Conservation (phyloP, 1,140 invertebrate species). For the Pogonus chalceus region DNA sequence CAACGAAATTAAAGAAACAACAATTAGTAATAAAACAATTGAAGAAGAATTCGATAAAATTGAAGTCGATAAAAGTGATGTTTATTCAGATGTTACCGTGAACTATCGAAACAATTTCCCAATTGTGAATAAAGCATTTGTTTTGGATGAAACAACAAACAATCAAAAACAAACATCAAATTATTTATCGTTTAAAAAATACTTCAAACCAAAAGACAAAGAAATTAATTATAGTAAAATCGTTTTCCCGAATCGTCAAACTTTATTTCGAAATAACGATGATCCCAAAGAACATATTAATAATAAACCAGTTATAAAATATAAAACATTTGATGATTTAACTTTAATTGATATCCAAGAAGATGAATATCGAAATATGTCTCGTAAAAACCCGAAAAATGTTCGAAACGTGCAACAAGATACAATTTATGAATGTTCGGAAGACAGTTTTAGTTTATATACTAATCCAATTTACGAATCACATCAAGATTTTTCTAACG, state of each 20-base stretch:
- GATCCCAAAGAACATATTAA: not conserved
- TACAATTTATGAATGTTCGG: slow-evolving; percentile 31
- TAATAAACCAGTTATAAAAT: not conserved
- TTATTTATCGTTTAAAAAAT: slow-evolving; percentile 1
- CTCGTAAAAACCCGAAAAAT: not conserved
- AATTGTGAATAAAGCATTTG: not conserved
- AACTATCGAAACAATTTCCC: slow-evolving; percentile 1
- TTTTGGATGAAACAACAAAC: not conserved
- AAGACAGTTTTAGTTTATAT: slow-evolving; percentile 28
- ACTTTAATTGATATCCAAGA: not conserved
- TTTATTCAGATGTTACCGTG: not conserved
- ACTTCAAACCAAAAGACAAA: not conserved
- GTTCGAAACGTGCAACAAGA: slow-evolving; percentile 26
- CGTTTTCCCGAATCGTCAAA: not conserved
- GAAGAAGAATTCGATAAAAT: not conserved
- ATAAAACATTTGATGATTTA: slow-evolving; percentile 1
- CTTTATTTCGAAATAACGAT: not conserved
- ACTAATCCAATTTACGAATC: slow-evolving; percentile 29
- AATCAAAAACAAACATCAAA: not conserved
- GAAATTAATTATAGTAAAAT: not conserved
- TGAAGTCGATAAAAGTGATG: not conserved
- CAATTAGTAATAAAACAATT: not conserved
- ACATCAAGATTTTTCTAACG: not conserved
- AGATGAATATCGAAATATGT: not conserved
- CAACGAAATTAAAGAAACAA: not conserved